Percentiles rank a stretch among this genome's conserved stretches.
These are phyloP conservation scores for Epistrophella euchroma DNA, from an alignment of 2,888 invertebrate species.

Conservation along the genomic window DNA sequence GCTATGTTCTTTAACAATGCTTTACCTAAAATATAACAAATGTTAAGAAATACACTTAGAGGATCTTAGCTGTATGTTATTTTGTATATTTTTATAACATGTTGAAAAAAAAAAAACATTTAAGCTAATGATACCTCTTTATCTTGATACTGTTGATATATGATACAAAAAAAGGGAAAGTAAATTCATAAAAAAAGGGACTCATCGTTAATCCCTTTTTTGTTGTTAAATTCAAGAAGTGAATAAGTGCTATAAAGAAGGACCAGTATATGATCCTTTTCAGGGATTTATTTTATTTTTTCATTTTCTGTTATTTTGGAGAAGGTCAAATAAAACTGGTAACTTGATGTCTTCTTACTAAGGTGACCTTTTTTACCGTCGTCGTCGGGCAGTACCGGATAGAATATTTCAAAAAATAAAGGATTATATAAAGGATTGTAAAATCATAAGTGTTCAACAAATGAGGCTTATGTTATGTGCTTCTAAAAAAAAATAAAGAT, in stretches of 20 bases:
- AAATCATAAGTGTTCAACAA: neutral
- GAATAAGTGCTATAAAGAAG: neutral
- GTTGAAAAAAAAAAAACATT: neutral
- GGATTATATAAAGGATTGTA: neutral
- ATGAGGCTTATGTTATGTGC: too few relatives aligned
- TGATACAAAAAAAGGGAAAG: neutral
- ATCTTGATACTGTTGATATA: slow-evolving; percentile 6
- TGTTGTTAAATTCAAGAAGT: neutral
- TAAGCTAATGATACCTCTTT: neutral
- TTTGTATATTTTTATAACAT: neutral
- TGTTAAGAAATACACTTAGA: neutral
- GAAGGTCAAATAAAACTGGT: neutral
- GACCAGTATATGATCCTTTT: neutral
- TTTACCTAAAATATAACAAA: too few relatives aligned
- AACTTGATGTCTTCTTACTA: neutral
- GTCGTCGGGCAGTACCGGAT: neutral
- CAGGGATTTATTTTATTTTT: neutral
- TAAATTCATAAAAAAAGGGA: slow-evolving; percentile 11
- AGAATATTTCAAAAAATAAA: neutral
- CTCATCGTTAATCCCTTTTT: neutral
- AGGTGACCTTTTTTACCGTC: slow-evolving; percentile 1
- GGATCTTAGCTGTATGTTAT: neutral
- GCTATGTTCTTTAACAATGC: too few relatives aligned
- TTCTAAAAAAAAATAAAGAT: too few relatives aligned
- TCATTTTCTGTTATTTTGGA: neutral